Evolutionary conservation across 2,797 vertebrate genomes (phyloP).

Genomic region (Pteropus rufus): DNA sequence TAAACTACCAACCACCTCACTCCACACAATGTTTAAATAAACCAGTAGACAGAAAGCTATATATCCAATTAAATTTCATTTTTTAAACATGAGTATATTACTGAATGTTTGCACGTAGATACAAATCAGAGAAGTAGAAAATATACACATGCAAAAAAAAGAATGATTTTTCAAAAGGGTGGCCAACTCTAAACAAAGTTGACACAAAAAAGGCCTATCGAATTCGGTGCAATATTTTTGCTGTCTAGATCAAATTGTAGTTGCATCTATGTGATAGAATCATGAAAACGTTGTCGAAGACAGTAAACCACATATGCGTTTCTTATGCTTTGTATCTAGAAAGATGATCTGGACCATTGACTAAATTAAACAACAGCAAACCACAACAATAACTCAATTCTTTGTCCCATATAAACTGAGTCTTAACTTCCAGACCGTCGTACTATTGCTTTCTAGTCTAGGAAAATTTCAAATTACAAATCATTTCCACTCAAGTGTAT

Average conservation of each 20-base stretch:
- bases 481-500: not conserved
- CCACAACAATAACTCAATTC: not conserved
- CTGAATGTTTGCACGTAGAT: not conserved
- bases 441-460: not conserved
- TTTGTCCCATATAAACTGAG: not conserved
- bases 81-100: not conserved
- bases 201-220: not conserved
- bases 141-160: not conserved
- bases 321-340: not conserved
- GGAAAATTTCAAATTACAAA: not conserved
- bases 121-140: not conserved
- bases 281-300: not conserved
- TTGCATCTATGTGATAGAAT: not conserved
- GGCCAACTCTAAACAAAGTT: not conserved
- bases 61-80: not conserved
- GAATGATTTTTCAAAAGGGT: not conserved
- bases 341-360: not conserved
- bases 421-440: not conserved
- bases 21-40: not conserved
- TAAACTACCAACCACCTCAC: not conserved
- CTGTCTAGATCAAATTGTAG: not conserved
- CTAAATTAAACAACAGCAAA: not conserved
- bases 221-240: not conserved
- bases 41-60: not conserved
- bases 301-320: not conserved